phyloP scores from a whole-genome alignment of 2,888 invertebrate genomes.

The Tridacna crocea region DNA sequence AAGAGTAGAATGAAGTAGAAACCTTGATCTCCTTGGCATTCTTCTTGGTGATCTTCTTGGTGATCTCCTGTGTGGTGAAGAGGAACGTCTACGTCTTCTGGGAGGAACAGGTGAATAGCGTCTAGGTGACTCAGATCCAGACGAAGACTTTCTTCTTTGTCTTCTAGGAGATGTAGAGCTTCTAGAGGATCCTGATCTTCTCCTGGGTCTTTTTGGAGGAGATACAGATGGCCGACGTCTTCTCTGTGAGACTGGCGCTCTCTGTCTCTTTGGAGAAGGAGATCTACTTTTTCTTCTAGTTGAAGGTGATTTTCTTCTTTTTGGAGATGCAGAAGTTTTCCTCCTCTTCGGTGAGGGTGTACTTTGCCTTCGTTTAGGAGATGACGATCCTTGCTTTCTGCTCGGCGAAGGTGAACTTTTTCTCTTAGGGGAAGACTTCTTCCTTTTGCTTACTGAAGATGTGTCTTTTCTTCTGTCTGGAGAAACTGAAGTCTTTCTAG shows the following conservation, averaged over 20 bases:
- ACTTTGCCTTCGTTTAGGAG: conserved; percentile 43
- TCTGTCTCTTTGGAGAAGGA: conserved; percentile 44
- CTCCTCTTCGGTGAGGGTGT: conserved; percentile 34
- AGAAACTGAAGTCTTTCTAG: conserved; percentile 4
- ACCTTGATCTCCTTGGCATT: too few species aligned
- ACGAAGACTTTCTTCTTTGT: conserved; percentile 40
- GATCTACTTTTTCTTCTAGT: conserved; percentile 44
- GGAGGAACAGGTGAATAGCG: conserved; percentile 45
- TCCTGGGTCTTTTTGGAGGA: conserved; percentile 52
- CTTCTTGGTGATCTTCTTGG: conserved; percentile 31
- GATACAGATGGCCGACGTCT: conserved; percentile 41
- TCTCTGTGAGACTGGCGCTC: conserved; percentile 32
- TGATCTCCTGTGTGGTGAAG: conserved; percentile 46
- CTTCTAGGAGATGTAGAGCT: conserved; percentile 54
- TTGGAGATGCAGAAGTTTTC: conserved; percentile 36
- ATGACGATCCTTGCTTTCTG: conserved; percentile 53
- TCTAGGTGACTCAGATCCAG: conserved; percentile 46
- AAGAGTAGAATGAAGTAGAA: too few species aligned
- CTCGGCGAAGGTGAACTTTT: conserved; percentile 37
- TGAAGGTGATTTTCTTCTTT: conserved; percentile 37
- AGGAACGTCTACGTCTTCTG: conserved; percentile 39
- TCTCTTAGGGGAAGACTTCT: neutral
- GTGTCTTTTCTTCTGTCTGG: neutral
- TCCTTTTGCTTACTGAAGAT: neutral
- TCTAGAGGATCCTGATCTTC: conserved; percentile 53